phyloP scores from a whole-genome alignment of 1,140 invertebrate genomes.

The Lutraria rhynchaena region DNA sequence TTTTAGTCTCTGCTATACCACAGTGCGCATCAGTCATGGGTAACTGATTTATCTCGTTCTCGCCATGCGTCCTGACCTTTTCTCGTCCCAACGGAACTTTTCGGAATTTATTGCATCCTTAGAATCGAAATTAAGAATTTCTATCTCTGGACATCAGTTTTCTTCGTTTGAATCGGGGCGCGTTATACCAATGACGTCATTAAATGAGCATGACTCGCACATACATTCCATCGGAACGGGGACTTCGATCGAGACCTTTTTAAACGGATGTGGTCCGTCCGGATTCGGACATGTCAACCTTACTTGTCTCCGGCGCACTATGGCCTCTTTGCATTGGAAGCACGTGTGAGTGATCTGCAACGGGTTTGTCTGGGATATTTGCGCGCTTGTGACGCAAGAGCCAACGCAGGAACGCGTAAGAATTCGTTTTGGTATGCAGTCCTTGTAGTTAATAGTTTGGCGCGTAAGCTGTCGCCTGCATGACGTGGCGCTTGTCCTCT shows the following conservation, averaged over 20 bases:
- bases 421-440: constrained; percentile 28
- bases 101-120: no score
- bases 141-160: no score
- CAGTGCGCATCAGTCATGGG: no score
- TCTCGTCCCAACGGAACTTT: no score
- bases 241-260: neutral
- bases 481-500: neutral
- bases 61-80: no score
- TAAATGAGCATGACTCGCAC: constrained; percentile 26
- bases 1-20: no score
- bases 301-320: neutral
- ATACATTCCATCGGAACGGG: constrained; percentile 21
- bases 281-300: constrained; percentile 6
- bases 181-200: constrained; percentile 10
- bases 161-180: no score
- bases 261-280: neutral
- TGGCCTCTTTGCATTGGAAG: constrained; percentile 34
- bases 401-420: constrained; percentile 22
- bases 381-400: constrained; percentile 3
- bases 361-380: constrained; percentile 9
- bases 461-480: constrained; percentile 13
- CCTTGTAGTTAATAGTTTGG: constrained; percentile 17
- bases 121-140: no score
- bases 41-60: no score
- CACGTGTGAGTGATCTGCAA: constrained; percentile 22